Conservation (phyloP, 2,113 vertebrate species). For the Vombatus ursinus region DNA sequence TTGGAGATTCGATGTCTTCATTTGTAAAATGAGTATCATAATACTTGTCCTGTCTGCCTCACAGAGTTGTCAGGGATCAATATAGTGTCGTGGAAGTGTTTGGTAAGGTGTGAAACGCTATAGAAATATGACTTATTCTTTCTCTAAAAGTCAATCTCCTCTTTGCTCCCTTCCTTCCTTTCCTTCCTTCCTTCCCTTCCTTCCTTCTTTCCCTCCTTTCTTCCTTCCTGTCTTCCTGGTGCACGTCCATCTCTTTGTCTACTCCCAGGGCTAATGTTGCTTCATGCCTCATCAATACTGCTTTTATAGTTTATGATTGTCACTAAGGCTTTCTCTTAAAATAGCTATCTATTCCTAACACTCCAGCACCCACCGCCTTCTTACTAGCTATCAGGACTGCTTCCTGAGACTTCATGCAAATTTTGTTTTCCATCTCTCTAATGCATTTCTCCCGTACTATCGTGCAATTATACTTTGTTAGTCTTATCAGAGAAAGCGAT, state of each 20-base stretch:
- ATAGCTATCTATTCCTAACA: neutral
- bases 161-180: neutral
- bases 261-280: neutral
- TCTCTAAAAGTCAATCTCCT: neutral
- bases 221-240: neutral
- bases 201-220: neutral
- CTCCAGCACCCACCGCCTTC: neutral
- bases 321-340: neutral
- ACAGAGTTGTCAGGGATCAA: neutral
- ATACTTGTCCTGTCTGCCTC: neutral
- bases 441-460: neutral
- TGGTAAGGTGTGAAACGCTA: neutral
- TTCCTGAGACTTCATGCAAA: neutral
- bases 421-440: neutral
- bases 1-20: neutral
- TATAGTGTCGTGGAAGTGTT: neutral
- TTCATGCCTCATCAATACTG: neutral
- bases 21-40: neutral
- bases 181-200: too few species aligned
- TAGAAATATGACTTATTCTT: neutral
- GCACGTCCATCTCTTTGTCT: neutral
- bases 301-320: neutral
- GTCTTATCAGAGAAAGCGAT: neutral
- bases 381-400: neutral
- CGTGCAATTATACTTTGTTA: neutral